Conservation (phyloP, 2,113 vertebrate genomes). For the Myxocyprinus asiaticus region DNA sequence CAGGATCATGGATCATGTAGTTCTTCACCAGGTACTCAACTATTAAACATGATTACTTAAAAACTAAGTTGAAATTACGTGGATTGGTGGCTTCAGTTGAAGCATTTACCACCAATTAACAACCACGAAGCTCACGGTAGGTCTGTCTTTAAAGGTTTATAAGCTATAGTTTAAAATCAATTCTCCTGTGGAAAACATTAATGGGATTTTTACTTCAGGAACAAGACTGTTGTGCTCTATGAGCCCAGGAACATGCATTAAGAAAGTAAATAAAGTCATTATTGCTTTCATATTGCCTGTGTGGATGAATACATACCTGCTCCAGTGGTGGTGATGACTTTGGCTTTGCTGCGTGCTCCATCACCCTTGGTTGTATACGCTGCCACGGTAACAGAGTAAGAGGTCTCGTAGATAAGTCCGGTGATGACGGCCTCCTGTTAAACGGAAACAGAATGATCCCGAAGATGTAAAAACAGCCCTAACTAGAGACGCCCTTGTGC, state of each 20-base stretch:
- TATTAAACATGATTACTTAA: too few species aligned
- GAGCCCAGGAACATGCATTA: not conserved
- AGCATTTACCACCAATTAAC: too few species aligned
- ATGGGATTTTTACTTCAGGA: too few species aligned
- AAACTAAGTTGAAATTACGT: too few species aligned
- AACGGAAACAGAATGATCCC: conserved; percentile 42
- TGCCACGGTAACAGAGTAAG: conserved; percentile 93
- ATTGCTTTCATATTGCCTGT: not conserved
- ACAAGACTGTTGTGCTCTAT: not conserved
- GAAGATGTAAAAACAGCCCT: not conserved
- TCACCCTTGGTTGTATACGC: conserved; percentile 97
- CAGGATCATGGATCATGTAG: too few species aligned
- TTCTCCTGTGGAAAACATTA: too few species aligned
- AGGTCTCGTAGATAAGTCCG: conserved; percentile 90
- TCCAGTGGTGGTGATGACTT: conserved; percentile 91
- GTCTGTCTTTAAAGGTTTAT: too few species aligned
- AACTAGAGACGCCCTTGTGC: not conserved
- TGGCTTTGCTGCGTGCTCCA: conserved; percentile 94
- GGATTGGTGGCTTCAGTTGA: too few species aligned
- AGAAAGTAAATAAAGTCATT: not conserved
- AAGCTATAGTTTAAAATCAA: too few species aligned
- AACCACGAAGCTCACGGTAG: too few species aligned
- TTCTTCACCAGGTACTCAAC: too few species aligned
- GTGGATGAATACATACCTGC: conserved; percentile 75
- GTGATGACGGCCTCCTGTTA: conserved; percentile 88